These are phyloP conservation scores for Ceratoteleas bidentatus DNA, from an alignment of 1,140 invertebrate species.

Conservation along the genomic window DNA sequence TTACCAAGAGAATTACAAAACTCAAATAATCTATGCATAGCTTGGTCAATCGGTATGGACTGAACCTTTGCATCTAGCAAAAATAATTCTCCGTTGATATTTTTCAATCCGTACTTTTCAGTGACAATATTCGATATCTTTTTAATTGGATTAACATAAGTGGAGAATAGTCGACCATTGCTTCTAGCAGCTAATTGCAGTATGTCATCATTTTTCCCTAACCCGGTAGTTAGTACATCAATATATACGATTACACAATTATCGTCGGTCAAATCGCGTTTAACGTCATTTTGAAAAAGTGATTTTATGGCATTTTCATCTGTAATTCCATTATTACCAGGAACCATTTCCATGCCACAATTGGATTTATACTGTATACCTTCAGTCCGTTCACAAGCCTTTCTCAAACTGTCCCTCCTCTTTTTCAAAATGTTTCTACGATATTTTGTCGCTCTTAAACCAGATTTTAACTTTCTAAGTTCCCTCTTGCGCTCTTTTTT, in stretches of 20 bases:
- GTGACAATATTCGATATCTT: slow-evolving; percentile 21
- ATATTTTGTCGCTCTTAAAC: slow-evolving; percentile 5
- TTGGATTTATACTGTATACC: slow-evolving; percentile 25
- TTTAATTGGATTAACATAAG: slow-evolving; percentile 44
- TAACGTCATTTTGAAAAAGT: slow-evolving; percentile 9
- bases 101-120: slow-evolving; percentile 12
- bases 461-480: neutral
- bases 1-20: slow-evolving; percentile 28
- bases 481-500: neutral
- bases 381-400: slow-evolving; percentile 7
- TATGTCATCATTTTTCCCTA: slow-evolving; percentile 43
- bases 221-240: slow-evolving; percentile 50
- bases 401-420: slow-evolving; percentile 6
- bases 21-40: slow-evolving; percentile 2
- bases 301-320: neutral
- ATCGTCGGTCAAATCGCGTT: slow-evolving; percentile 2
- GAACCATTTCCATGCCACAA: slow-evolving; percentile 16
- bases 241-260: slow-evolving; percentile 35
- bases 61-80: slow-evolving; percentile 8
- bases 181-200: slow-evolving; percentile 50
- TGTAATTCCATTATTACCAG: neutral
- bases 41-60: slow-evolving; percentile 16
- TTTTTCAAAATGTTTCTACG: slow-evolving; percentile 5
- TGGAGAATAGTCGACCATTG: slow-evolving; percentile 13
- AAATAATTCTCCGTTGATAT: slow-evolving; percentile 27